Percentiles rank a stretch among this genome's conserved stretches.
Conservation (phyloP, 2,113 vertebrate genomes). For the Copsychus sechellarum region DNA sequence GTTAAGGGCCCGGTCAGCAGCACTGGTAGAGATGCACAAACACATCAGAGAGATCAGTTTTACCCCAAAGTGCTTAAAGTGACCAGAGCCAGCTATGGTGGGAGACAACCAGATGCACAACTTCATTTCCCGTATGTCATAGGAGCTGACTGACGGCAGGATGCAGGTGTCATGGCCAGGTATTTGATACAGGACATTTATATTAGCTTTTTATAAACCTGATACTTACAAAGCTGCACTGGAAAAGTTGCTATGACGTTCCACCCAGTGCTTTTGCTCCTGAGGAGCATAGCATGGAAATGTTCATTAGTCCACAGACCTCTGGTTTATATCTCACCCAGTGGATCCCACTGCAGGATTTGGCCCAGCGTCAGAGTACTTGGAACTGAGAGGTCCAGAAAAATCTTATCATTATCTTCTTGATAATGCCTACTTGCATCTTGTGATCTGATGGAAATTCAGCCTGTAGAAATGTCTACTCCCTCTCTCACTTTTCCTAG, state of each 20-base stretch:
- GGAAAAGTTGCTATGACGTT: background rate
- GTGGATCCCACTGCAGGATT: background rate
- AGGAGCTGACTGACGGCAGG: background rate
- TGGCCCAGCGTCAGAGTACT: background rate
- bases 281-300: background rate
- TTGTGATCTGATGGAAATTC: background rate
- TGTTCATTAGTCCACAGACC: background rate
- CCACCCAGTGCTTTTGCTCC: background rate
- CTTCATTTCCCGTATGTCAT: background rate
- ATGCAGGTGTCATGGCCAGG: background rate
- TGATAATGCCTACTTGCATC: background rate
- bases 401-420: background rate
- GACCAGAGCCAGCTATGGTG: background rate
- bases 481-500: background rate
- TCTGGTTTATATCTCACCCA: background rate
- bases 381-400: background rate
- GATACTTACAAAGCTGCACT: background rate
- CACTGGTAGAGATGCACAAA: background rate
- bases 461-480: background rate
- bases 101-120: background rate
- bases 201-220: background rate
- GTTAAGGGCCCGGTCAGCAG: background rate
- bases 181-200: background rate
- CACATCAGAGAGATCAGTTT: background rate
- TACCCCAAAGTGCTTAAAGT: background rate